Evolutionary conservation across 1,140 invertebrate species (phyloP), one percentile per base, ranked within the genome.

Genomic region (Bombus fervidus): DNA sequence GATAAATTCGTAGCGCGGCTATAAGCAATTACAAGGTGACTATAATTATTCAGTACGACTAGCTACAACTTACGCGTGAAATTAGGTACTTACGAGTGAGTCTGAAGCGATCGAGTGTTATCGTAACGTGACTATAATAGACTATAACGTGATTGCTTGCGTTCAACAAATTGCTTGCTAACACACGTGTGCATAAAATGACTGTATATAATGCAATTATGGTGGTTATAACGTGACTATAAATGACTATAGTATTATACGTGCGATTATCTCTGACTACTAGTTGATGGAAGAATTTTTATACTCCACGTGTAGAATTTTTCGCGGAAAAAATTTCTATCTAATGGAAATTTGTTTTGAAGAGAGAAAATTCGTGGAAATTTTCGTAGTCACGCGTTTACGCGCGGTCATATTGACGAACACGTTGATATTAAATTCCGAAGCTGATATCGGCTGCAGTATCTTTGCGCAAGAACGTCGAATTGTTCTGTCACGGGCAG

Each of bases 401-500:
- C 43, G 43, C 43, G 5, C 5, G 39, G 15, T 41, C 25, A 5
- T 62, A 62, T 69, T 9, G 76, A 47, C 41, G 41, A 79, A 12
- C 59, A 12, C 4, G 64, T 28, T 47, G 75, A 53, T 25, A 76
- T 59, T 37, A 76, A 76, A 37, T 76, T 76, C 31, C 15, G 6
- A 57, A 59, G 31, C 53, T n/a, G 74, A 77, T 77, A 62, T 76
- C 37, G 53, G 8, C n/a, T 31, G 4, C 10, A n/a, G 9, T 31
- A n/a, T 1, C 41, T 15, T 74, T 47, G 22, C 15, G 18, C 15
- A 41, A 62, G 75, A 39, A 77, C 28, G 39, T 62, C 62, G n/a
- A 77, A 62, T 77, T 62, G 34, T 37, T 37, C 53, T 77, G 37
- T 62, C 37, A 77, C 57, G 1, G 57, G 15, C 57, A 62, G 75